Percentiles rank a stretch among this genome's conserved stretches.
These are phyloP conservation scores for Sesamia inferens DNA, from an alignment of 2,888 invertebrate species.

Conservation along the genomic window DNA sequence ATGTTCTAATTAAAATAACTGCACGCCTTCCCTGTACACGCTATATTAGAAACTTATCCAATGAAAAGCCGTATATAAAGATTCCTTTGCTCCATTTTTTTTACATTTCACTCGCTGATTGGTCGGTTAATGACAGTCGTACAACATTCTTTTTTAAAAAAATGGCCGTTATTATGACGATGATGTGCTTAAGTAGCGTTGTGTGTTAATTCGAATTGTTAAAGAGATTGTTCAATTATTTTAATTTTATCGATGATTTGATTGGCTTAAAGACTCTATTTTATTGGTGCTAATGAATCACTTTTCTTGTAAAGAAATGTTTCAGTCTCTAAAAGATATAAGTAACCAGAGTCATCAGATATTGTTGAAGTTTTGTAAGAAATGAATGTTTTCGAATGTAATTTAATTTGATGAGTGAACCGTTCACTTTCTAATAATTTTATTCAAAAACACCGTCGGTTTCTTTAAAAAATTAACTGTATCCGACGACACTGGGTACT, in stretches of 20 bases:
- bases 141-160: constrained; percentile 40
- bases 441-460: too few species aligned
- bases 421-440: too few species aligned
- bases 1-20: constrained; percentile 56
- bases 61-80: constrained; percentile 32
- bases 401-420: too few species aligned
- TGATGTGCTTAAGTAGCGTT: constrained; percentile 12
- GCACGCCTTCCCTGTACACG: constrained; percentile 55
- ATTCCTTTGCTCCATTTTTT: constrained; percentile 47
- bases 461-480: too few species aligned
- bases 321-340: neutral
- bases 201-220: constrained; percentile 16
- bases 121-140: constrained; percentile 41
- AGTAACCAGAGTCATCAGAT: too few species aligned
- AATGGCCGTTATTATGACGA: constrained; percentile 33
- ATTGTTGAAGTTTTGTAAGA: too few species aligned
- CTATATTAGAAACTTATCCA: constrained; percentile 62
- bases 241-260: constrained; percentile 24
- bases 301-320: constrained; percentile 6
- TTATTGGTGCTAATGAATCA: constrained; percentile 7
- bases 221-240: constrained; percentile 40
- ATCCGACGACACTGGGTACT: too few species aligned
- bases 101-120: constrained; percentile 40
- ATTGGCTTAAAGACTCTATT: constrained; percentile 9
- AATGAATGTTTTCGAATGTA: too few species aligned